phyloP scores from a whole-genome alignment of 2,797 vertebrate genomes.

The Momotus momota region DNA sequence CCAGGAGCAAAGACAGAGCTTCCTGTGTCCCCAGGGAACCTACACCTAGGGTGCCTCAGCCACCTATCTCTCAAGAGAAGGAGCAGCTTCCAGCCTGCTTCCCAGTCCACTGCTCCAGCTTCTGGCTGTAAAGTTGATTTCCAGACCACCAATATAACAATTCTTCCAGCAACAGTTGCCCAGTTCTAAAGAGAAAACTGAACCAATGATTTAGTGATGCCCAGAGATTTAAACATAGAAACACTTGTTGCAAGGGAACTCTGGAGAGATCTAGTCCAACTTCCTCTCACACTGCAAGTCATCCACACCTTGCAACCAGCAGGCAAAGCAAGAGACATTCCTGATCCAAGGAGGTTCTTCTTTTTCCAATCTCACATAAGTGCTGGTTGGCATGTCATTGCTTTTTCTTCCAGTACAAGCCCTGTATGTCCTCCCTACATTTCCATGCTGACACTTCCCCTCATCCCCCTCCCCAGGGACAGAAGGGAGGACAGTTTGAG shows the following conservation, averaged over 20 bases:
- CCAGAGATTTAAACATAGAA: neutral
- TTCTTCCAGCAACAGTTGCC: accelerated
- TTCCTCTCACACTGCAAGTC: neutral
- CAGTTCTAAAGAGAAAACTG: neutral
- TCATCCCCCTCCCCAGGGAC: too few species aligned
- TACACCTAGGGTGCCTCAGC: neutral
- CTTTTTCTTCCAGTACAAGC: neutral
- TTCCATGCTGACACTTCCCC: neutral
- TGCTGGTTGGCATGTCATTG: neutral
- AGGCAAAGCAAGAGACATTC: neutral
- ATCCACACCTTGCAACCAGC: neutral
- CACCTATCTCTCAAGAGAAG: neutral
- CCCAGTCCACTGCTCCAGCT: neutral
- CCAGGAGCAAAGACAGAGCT: neutral
- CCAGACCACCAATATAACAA: neutral
- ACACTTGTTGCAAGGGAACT: neutral
- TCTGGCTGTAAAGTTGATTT: neutral
- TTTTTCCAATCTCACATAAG: neutral
- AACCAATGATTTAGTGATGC: neutral
- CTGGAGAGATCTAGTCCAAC: neutral
- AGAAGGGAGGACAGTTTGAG: neutral
- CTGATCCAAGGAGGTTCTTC: neutral
- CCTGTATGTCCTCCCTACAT: neutral
- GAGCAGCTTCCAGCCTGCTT: neutral
- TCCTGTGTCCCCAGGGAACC: neutral